Conservation (phyloP, 2,113 vertebrate species). For the Pan paniscus region DNA sequence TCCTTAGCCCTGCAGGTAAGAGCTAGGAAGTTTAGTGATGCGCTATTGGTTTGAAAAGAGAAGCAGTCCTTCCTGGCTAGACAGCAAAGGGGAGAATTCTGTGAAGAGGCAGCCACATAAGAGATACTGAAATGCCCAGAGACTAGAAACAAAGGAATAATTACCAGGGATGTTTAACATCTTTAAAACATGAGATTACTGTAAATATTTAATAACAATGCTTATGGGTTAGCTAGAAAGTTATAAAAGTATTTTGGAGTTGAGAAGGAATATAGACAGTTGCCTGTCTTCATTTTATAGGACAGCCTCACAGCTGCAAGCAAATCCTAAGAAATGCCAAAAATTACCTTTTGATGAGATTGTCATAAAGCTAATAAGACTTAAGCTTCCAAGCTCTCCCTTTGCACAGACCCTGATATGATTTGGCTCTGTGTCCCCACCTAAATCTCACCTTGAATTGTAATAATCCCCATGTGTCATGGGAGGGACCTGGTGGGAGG, state of each 20-base stretch:
- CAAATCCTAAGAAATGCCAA: background rate
- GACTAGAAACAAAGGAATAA: background rate
- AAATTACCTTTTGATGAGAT: background rate
- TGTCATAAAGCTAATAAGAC: background rate
- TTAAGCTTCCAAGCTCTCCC: background rate
- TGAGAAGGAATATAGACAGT: background rate
- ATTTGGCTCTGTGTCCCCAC: too few species aligned
- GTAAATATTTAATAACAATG: background rate
- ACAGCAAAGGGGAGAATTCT: background rate
- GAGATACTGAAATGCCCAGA: background rate
- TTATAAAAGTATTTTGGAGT: background rate
- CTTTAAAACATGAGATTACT: background rate
- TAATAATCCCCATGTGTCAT: too few species aligned
- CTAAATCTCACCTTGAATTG: too few species aligned
- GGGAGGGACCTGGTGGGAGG: too few species aligned
- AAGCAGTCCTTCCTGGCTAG: background rate
- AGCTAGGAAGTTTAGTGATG: background rate
- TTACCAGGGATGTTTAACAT: background rate
- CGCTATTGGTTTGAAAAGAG: background rate
- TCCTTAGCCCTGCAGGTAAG: background rate
- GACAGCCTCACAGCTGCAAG: background rate
- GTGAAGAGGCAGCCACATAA: background rate
- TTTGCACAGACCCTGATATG: background rate
- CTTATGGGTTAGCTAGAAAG: background rate
- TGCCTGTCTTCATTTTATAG: background rate